Evolutionary conservation across 2,113 vertebrate genomes (phyloP).

Genomic region (Ceuthmochares aereus): DNA sequence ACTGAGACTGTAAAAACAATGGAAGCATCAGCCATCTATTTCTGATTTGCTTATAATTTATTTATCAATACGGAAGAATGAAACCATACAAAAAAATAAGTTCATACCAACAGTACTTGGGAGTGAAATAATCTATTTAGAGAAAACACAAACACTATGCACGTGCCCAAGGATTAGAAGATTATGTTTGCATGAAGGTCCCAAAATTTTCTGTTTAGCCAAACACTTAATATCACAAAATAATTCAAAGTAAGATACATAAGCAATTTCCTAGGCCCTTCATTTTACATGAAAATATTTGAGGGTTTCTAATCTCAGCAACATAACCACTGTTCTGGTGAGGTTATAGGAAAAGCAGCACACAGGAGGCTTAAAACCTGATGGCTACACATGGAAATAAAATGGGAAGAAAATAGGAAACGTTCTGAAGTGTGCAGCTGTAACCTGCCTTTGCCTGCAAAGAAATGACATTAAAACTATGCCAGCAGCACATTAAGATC

Average conservation of each 20-base stretch:
- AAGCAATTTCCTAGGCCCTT: neutral
- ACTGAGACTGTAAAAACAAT: neutral
- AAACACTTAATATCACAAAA: neutral
- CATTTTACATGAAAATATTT: neutral
- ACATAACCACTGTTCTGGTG: neutral
- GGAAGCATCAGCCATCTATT: neutral
- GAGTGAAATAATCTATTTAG: neutral
- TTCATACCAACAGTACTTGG: neutral
- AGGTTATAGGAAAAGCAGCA: neutral
- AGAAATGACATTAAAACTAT: constrained; percentile 56
- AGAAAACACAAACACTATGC: neutral
- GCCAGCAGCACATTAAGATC: constrained; percentile 44
- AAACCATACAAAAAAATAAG: neutral
- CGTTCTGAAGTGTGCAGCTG: constrained; percentile 8
- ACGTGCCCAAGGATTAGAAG: neutral
- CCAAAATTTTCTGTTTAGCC: neutral
- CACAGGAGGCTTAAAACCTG: neutral
- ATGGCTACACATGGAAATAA: neutral
- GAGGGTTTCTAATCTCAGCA: neutral
- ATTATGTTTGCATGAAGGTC: neutral
- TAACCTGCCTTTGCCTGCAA: constrained; percentile 28
- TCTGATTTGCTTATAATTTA: neutral
- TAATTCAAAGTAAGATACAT: neutral
- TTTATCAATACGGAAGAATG: neutral
- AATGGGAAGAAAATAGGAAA: constrained; percentile 26